phyloP scores from a whole-genome alignment of 2,888 invertebrate species.

The Thysanoteuthis rhombus region DNA sequence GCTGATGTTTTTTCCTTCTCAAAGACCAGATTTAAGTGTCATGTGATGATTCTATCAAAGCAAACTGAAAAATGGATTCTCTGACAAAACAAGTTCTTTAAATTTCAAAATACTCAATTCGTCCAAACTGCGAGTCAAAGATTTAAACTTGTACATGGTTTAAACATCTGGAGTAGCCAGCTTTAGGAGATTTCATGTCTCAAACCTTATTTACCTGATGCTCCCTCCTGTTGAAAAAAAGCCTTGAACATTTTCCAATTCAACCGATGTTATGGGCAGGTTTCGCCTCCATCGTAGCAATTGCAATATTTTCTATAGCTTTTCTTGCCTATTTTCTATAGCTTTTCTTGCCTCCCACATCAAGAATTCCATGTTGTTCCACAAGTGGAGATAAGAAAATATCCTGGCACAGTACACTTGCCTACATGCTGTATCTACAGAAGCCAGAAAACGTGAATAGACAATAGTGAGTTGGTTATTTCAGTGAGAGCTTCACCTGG shows the following conservation, averaged over 20 bases:
- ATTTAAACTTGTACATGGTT: background rate
- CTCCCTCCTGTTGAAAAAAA: background rate
- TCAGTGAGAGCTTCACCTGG: too few species aligned
- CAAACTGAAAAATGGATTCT: too few species aligned
- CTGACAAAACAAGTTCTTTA: background rate
- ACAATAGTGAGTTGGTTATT: background rate
- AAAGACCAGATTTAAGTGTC: background rate
- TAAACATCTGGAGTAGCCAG: background rate
- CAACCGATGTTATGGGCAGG: background rate
- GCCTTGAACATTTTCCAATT: constrained; percentile 12
- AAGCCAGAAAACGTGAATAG: background rate
- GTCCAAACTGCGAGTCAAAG: background rate
- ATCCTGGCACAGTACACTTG: background rate
- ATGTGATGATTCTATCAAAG: background rate
- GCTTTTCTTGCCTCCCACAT: background rate
- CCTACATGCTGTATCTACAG: background rate
- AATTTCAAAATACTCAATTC: background rate
- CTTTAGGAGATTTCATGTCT: background rate
- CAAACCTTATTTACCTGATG: background rate
- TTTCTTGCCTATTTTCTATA: too few species aligned
- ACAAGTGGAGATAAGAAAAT: background rate
- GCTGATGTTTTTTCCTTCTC: background rate
- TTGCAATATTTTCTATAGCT: background rate
- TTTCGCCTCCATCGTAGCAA: background rate
- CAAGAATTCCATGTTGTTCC: background rate